phyloP scores from a whole-genome alignment of 2,113 vertebrate genomes.

The Etheostoma cragini region DNA sequence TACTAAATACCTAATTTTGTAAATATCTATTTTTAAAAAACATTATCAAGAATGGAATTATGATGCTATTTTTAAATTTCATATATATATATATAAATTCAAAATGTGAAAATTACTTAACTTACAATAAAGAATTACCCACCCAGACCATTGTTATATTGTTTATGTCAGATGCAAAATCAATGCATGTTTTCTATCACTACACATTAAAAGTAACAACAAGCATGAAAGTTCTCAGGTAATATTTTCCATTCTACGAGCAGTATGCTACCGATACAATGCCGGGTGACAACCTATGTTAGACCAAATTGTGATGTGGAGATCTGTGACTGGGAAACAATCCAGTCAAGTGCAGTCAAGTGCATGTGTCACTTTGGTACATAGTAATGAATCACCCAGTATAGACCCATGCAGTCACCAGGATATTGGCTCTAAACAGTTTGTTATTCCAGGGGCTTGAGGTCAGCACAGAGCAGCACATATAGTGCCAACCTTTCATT shows the following conservation, averaged over 20 bases:
- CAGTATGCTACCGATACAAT: constrained; percentile 1
- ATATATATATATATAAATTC: neutral
- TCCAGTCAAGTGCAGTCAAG: constrained; percentile 67
- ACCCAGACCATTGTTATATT: neutral
- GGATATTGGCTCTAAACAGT: constrained; percentile 56
- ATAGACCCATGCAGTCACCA: constrained; percentile 37
- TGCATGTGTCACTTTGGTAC: constrained; percentile 48
- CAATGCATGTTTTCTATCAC: neutral
- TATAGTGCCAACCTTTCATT: constrained; percentile 26
- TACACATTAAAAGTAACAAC: neutral
- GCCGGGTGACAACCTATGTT: constrained; percentile 1
- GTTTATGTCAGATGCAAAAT: neutral
- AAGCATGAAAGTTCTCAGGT: neutral
- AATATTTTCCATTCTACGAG: neutral
- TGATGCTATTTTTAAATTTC: neutral
- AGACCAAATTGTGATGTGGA: constrained; percentile 7
- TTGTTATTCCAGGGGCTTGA: constrained; percentile 57
- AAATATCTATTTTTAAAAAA: neutral
- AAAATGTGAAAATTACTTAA: too few relatives aligned
- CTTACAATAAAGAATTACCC: too few relatives aligned
- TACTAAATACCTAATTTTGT: neutral
- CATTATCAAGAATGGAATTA: neutral
- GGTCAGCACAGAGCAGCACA: constrained; percentile 69
- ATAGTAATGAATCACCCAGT: constrained; percentile 70
- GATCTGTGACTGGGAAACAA: constrained; percentile 68